Evolutionary conservation across 2,888 invertebrate species (phyloP).

Genomic region (Leptura quadrifasciata): DNA sequence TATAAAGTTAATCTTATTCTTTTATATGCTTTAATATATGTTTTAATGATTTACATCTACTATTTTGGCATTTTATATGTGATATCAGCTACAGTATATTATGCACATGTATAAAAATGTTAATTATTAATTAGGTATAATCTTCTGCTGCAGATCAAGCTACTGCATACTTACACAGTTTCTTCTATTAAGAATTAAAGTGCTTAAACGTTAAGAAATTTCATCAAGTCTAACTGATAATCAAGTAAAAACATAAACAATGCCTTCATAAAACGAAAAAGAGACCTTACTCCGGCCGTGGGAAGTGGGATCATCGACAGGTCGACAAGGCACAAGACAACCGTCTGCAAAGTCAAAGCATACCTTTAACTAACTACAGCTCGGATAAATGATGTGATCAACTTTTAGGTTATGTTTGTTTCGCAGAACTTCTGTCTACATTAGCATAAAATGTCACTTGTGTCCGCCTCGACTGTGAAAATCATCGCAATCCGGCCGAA

Average conservation of each 20-base stretch:
- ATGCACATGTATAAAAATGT: too few relatives aligned
- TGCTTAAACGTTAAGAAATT: neutral
- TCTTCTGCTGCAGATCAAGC: neutral
- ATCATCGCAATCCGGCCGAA: conserved; percentile 15
- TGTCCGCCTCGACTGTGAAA: conserved; percentile 19
- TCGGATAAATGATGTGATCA: conserved; percentile 17
- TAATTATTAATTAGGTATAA: too few relatives aligned
- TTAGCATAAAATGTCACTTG: conserved; percentile 17
- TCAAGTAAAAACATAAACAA: conserved; percentile 1
- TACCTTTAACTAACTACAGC: neutral
- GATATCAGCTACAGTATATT: too few relatives aligned
- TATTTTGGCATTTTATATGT: too few relatives aligned
- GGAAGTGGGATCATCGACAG: conserved; percentile 11
- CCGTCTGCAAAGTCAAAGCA: neutral
- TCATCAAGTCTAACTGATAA: neutral
- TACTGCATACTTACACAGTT: neutral
- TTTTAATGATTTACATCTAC: too few relatives aligned
- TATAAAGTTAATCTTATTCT: too few relatives aligned
- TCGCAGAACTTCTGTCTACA: conserved; percentile 12
- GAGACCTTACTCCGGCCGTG: neutral
- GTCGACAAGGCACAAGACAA: conserved; percentile 11
- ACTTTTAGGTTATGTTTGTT: conserved; percentile 17
- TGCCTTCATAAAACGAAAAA: neutral
- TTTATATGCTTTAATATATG: too few relatives aligned
- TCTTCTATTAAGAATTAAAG: neutral